Conservation (phyloP, 2,888 invertebrate species). For the Chalcosyrphus nemorum region DNA sequence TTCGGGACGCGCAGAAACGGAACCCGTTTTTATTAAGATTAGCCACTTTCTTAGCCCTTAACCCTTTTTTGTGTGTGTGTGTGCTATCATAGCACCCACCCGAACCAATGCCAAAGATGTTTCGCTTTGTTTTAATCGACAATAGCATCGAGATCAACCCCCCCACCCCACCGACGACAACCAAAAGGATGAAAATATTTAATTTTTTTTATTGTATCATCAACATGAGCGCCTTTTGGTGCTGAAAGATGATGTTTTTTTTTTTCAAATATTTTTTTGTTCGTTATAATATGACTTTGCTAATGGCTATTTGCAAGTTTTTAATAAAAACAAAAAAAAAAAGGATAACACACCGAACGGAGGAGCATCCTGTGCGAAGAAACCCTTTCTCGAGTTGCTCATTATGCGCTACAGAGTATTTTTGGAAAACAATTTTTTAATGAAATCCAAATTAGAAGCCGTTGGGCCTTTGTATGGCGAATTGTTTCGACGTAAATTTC, state of each 20-base stretch:
- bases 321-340: too few species aligned
- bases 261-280: constrained; percentile 63
- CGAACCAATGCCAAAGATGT: not conserved
- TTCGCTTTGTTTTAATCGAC: constrained; percentile 60
- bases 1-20: constrained; percentile 49
- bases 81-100: not conserved
- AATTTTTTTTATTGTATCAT: constrained; percentile 63
- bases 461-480: constrained; percentile 3
- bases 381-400: not conserved
- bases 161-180: constrained; percentile 20
- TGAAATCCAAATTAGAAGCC: constrained; percentile 40
- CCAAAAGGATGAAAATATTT: constrained; percentile 53
- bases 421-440: constrained; percentile 42
- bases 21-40: constrained; percentile 70
- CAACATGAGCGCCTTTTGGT: constrained; percentile 72
- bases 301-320: constrained; percentile 73
- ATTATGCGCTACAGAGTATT: not conserved
- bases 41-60: constrained; percentile 74
- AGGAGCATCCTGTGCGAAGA: constrained; percentile 21
- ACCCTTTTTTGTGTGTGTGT: constrained; percentile 42
- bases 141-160: too few species aligned
- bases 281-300: constrained; percentile 70
- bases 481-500: constrained; percentile 38
- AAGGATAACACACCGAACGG: constrained; percentile 43
- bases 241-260: constrained; percentile 54